These are phyloP conservation scores for Andricus quercusramuli DNA, from an alignment of 2,888 invertebrate genomes.

Conservation along the genomic window DNA sequence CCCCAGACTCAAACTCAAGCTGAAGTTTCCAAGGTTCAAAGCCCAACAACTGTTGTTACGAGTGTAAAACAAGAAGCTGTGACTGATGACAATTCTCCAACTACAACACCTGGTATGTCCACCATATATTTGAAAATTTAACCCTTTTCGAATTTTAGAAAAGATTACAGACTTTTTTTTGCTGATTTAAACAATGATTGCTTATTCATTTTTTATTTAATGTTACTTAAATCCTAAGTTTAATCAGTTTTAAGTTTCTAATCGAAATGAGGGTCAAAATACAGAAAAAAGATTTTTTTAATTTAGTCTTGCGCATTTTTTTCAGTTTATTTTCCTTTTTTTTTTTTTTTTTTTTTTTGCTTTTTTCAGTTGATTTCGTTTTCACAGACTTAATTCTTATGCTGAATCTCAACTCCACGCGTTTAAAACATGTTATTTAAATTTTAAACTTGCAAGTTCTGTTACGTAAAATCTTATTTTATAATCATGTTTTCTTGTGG, in stretches of 20 bases:
- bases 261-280: background rate
- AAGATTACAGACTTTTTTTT: background rate
- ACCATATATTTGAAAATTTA: background rate
- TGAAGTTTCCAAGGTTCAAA: conserved; percentile 58
- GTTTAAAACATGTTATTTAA: too few species aligned
- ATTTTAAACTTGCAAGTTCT: too few species aligned
- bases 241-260: too few species aligned
- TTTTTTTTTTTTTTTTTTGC: background rate
- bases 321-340: background rate
- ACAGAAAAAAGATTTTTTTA: background rate
- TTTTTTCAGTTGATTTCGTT: background rate
- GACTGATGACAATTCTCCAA: conserved; percentile 50
- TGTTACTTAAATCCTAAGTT: too few species aligned
- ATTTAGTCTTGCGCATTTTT: background rate
- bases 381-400: background rate
- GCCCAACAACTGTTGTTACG: conserved; percentile 51
- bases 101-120: conserved; percentile 55
- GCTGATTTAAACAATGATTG: background rate
- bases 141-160: background rate
- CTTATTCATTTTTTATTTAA: too few species aligned
- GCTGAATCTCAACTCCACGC: background rate
- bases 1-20: conserved; percentile 54
- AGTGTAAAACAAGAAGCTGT: conserved; percentile 56
- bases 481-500: too few species aligned
- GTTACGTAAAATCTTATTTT: too few species aligned